Conservation (phyloP, 2,113 vertebrate species). For the Chaetorhynchus papuensis region DNA sequence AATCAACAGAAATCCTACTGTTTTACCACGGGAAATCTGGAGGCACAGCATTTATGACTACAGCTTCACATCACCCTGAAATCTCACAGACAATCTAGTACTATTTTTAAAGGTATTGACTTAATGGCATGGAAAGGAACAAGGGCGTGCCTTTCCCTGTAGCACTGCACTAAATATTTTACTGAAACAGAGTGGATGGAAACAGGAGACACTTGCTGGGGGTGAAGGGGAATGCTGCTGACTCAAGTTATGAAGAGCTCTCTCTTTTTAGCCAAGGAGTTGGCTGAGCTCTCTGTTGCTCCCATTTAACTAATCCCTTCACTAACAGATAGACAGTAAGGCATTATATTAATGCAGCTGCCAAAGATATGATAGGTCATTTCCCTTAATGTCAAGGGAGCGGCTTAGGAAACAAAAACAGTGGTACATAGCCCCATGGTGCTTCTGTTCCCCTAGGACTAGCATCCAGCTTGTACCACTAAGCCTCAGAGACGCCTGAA, state of each 20-base stretch:
- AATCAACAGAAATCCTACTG: neutral
- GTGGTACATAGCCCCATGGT: too few relatives aligned
- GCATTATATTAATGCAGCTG: neutral
- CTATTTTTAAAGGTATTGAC: neutral
- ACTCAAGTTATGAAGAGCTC: neutral
- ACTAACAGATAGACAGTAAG: neutral
- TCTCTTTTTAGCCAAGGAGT: neutral
- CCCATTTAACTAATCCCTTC: neutral
- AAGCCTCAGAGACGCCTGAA: neutral
- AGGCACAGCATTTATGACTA: neutral
- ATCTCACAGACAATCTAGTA: neutral
- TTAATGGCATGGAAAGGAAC: neutral
- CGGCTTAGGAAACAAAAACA: neutral
- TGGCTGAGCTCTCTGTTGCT: neutral
- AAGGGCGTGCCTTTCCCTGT: neutral
- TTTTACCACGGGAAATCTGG: neutral
- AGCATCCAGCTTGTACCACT: neutral
- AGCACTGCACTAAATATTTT: neutral
- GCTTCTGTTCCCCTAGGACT: neutral
- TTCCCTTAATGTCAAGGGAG: neutral
- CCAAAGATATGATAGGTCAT: neutral
- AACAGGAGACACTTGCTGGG: neutral
- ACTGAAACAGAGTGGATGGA: neutral
- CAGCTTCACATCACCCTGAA: neutral
- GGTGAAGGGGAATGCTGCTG: neutral